Evolutionary conservation across 2,797 vertebrate genomes (phyloP).

Genomic region (Gymnoscopelus braueri): DNA sequence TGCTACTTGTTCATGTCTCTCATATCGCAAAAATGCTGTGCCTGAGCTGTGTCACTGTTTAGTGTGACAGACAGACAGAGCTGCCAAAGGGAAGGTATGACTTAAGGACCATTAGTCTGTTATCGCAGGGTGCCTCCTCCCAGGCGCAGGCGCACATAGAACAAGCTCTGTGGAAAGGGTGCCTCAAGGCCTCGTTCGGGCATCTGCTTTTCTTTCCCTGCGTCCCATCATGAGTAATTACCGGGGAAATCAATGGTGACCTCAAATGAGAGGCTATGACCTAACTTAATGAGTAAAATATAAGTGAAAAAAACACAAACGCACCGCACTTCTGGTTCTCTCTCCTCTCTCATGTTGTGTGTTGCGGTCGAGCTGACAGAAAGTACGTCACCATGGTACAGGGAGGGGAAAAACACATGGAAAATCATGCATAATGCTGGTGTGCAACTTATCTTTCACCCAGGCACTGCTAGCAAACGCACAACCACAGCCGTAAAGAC

Average conservation of each 20-base stretch:
- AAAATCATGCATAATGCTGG: constrained; percentile 29
- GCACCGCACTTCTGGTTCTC: not conserved
- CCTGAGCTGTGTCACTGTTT: not conserved
- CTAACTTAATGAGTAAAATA: constrained; percentile 1
- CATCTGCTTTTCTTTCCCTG: constrained; percentile 4
- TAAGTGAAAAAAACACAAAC: constrained; percentile 10
- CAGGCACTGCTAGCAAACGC: constrained; percentile 14
- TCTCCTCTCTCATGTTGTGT: constrained; percentile 14
- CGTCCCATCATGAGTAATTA: not conserved
- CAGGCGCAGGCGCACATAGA: constrained; percentile 38
- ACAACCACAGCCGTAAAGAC: constrained; percentile 22
- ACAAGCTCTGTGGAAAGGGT: constrained; percentile 13
- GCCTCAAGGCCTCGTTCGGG: constrained; percentile 19
- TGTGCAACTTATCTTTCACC: constrained; percentile 4
- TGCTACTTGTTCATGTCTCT: constrained; percentile 16
- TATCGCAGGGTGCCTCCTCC: constrained; percentile 51
- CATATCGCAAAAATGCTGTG: constrained; percentile 17
- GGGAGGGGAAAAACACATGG: constrained; percentile 14
- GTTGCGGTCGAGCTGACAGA: constrained; percentile 8
- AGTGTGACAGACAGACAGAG: not conserved
- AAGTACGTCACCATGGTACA: not conserved
- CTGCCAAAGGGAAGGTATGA: constrained; percentile 26
- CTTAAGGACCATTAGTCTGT: constrained; percentile 42
- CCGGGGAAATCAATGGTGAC: not conserved
- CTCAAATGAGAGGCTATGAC: not conserved